These are phyloP conservation scores for Sebastes dallii DNA, from an alignment of 2,797 vertebrate species.

Conservation along the genomic window DNA sequence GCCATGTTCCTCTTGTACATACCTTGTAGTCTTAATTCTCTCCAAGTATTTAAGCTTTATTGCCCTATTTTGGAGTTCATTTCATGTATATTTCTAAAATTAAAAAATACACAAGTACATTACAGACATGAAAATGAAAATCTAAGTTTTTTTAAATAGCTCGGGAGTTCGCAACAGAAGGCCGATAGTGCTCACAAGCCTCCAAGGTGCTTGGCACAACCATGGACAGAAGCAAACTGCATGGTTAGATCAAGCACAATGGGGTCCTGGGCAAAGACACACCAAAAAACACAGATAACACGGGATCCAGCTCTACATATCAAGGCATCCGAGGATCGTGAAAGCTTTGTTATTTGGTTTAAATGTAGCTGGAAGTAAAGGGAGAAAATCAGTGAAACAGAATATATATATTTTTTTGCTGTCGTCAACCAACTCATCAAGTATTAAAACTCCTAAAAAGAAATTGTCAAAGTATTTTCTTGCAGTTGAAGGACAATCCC, in stretches of 20 bases:
- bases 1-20: neutral
- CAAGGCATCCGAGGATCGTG: neutral
- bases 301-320: slow-evolving; percentile 8
- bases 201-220: slow-evolving; percentile 89
- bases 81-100: neutral
- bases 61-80: neutral
- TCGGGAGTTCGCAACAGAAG: neutral
- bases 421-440: neutral
- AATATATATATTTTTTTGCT: neutral
- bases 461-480: slow-evolving; percentile 24
- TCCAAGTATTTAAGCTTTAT: neutral
- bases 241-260: slow-evolving; percentile 93
- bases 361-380: neutral
- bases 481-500: neutral
- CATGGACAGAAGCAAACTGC: slow-evolving; percentile 86
- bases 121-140: neutral
- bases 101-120: neutral
- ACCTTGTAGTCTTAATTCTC: neutral
- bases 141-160: neutral
- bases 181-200: slow-evolving; percentile 75
- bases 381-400: neutral
- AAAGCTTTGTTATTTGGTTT: neutral
- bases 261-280: slow-evolving; percentile 77
- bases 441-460: slow-evolving; percentile 23
- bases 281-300: neutral